Base-by-base conservation (phyloP, 1,140 invertebrate species). In the Drosophila tani region DNA sequence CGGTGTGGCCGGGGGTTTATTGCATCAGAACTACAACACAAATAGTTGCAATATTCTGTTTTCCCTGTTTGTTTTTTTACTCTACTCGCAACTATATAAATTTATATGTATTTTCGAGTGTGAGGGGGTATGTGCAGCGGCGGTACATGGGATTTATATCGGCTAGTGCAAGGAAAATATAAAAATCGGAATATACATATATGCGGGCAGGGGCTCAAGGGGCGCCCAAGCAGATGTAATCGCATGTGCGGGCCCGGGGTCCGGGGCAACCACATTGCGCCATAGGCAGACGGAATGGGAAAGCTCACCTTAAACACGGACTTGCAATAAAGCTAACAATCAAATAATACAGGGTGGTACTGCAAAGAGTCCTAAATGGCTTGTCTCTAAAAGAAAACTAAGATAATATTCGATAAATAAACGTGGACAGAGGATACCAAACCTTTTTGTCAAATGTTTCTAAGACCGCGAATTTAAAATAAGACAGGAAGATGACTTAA, bases 41-140 rank as follows among this genome's bases (percentile, higher is more conserved):
- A 90, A 85, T 85, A 85, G 85, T 90, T 91, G 81, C 78, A 62
- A 88, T 77, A 87, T 84, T 88, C 63, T 58, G 68, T 60, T 57
- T 83, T 68, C 58, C 59, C 56, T 58, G 49, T 49, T 82, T 45
- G 43, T 43, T 62, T 66, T 79, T 73, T 78, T 70, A 27, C 62
- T 66, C 66, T 38, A 62, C 51, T 56, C 40, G 60, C 47, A 65
- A 56, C 38, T 58, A 76, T 74, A 67, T 67, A 79, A 56, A 55
- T 65, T 65, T 65, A 74, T 43, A 66, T 51, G 24, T 75, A 38
- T 11, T 35, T 21, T 41, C 21, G 38, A 45, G 55, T 63, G 56
- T 63, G 65, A 57, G 76, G 65, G 35, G 64, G 58, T 55, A 79
- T 76, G 67, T 79, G 64, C 73, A 64, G 63, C 73, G 77, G 73